A percentile compares a stretch with the other conserved stretches of the same genome.
These are phyloP conservation scores for Anastatus disparis DNA, from an alignment of 1,140 invertebrate species.

Conservation along the genomic window DNA sequence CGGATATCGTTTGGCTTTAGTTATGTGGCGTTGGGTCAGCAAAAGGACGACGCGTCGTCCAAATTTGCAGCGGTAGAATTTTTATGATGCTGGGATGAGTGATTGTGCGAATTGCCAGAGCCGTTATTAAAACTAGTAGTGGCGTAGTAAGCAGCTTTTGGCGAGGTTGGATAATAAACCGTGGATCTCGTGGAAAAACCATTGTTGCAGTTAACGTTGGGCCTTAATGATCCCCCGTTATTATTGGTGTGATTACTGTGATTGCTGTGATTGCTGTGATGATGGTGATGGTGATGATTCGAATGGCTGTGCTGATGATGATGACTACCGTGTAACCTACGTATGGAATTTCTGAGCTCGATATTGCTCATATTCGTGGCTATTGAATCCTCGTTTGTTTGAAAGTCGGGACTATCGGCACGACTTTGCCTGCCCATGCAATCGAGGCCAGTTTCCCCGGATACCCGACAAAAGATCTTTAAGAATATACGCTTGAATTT, in stretches of 20 bases:
- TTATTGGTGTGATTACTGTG: background rate
- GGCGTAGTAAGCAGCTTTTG: slow-evolving; percentile 41
- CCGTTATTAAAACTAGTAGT: background rate
- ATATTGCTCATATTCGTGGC: slow-evolving; percentile 76
- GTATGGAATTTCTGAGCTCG: slow-evolving; percentile 71
- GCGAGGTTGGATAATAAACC: slow-evolving; percentile 74
- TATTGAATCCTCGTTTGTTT: slow-evolving; percentile 82
- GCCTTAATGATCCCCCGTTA: background rate
- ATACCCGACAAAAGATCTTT: slow-evolving; percentile 81
- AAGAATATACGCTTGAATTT: slow-evolving; percentile 94
- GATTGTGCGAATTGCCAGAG: slow-evolving; percentile 47
- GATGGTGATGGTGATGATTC: slow-evolving; percentile 65
- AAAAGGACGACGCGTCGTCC: slow-evolving; percentile 19
- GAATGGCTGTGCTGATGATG: slow-evolving; percentile 49
- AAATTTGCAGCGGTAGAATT: too few relatives aligned
- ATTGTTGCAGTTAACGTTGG: background rate
- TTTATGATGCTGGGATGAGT: too few relatives aligned
- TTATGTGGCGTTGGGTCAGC: background rate
- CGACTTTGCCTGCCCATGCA: slow-evolving; percentile 62
- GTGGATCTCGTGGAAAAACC: slow-evolving; percentile 66
- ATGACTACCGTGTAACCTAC: slow-evolving; percentile 49
- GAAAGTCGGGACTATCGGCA: slow-evolving; percentile 77
- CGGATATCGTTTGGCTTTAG: too few relatives aligned
- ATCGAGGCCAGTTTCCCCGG: slow-evolving; percentile 62
- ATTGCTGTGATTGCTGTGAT: background rate